A percentile compares a stretch with the other conserved stretches of the same genome.
Conservation (phyloP, 2,113 vertebrate genomes). For the Protomyctophum bolini region DNA sequence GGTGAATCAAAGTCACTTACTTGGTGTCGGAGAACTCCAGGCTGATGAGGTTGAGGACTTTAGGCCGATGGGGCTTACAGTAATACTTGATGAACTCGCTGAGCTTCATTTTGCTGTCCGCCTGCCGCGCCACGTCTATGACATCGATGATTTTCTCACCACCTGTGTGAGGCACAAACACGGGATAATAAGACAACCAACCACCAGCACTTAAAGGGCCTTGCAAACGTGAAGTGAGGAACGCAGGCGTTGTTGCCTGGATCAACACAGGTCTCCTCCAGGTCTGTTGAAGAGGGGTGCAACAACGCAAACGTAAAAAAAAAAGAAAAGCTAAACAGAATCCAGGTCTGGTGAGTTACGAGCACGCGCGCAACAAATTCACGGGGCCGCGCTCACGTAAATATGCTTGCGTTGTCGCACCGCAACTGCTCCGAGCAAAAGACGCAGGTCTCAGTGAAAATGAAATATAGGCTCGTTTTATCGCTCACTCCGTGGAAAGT, state of each 20-base stretch:
- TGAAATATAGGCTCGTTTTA: too few relatives aligned
- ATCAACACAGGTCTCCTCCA: too few relatives aligned
- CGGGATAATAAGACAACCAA: background rate
- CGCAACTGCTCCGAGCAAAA: too few relatives aligned
- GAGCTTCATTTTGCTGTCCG: conserved; percentile 99
- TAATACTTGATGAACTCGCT: conserved; percentile 96
- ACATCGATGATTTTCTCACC: conserved; percentile 97
- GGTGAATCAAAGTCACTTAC: conserved; percentile 74
- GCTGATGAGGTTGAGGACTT: conserved; percentile 99
- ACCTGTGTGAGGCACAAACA: conserved; percentile 75
- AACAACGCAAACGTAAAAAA: too few relatives aligned
- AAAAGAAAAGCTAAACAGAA: too few relatives aligned
- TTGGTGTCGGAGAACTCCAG: conserved; percentile 98
- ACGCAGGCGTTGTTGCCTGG: too few relatives aligned
- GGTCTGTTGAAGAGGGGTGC: too few relatives aligned
- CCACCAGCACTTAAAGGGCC: background rate
- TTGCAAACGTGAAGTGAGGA: background rate
- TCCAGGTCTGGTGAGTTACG: too few relatives aligned
- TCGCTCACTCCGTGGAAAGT: background rate
- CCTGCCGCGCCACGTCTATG: conserved; percentile 97
- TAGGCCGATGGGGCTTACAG: conserved; percentile 88
- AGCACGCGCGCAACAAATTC: too few relatives aligned
- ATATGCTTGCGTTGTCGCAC: too few relatives aligned
- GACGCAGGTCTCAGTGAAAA: too few relatives aligned
- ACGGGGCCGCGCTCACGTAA: too few relatives aligned